A percentile compares a stretch with the other conserved stretches of the same genome.
Conservation (phyloP, 2,888 invertebrate species). For the Eubasilissa splendida region DNA sequence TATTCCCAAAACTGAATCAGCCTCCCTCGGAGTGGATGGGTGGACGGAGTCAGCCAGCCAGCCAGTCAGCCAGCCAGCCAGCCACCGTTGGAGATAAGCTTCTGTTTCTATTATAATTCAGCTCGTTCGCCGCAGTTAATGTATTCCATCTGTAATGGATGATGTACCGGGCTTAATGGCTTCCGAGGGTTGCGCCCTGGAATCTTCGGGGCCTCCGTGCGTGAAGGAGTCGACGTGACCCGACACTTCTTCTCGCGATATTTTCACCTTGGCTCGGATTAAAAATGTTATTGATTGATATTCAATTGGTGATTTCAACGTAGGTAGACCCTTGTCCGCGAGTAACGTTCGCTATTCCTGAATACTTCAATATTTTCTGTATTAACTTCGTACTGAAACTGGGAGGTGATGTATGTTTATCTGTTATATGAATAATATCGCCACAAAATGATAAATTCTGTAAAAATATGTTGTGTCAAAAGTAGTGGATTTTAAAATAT, state of each 20-base stretch:
- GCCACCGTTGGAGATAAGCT: background rate
- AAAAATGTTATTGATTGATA: too few species aligned
- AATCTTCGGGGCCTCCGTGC: background rate
- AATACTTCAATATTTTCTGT: background rate
- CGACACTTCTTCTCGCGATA: background rate
- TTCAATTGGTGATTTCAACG: background rate
- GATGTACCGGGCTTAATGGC: background rate
- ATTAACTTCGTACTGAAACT: too few species aligned
- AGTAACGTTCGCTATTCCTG: background rate
- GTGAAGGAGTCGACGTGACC: background rate
- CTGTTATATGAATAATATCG: too few species aligned
- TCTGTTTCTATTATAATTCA: conserved; percentile 8
- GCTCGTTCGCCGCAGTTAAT: conserved; percentile 10
- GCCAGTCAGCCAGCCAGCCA: background rate
- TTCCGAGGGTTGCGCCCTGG: conserved; percentile 3
- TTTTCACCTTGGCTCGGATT: too few species aligned
- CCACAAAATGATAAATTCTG: too few species aligned
- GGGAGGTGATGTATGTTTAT: too few species aligned
- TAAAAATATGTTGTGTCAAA: too few species aligned
- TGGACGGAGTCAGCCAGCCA: background rate
- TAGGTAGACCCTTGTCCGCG: background rate
- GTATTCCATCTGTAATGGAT: conserved; percentile 13
- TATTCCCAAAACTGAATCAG: too few species aligned
- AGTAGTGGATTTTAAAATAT: too few species aligned
- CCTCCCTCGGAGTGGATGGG: too few species aligned